Percentiles rank a stretch among this genome's conserved stretches.
phyloP scores from a whole-genome alignment of 1,140 invertebrate genomes.

The Pseudomyrmex flavicornis region DNA sequence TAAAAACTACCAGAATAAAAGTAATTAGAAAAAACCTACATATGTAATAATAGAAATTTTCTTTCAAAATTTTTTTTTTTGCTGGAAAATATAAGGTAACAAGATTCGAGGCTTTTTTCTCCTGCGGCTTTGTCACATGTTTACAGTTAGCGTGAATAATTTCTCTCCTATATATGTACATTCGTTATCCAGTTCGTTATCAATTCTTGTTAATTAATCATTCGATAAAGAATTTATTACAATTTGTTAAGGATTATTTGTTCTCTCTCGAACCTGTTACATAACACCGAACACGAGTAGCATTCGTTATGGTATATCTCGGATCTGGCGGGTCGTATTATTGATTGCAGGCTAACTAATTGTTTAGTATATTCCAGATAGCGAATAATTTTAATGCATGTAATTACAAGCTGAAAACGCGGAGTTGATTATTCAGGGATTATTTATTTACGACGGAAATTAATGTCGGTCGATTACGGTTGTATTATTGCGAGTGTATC shows the following conservation, averaged over 20 bases:
- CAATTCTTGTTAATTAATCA: background rate
- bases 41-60: no score
- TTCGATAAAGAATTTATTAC: background rate
- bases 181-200: background rate
- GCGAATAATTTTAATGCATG: slow-evolving; percentile 58
- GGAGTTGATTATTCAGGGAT: slow-evolving; percentile 57
- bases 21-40: no score
- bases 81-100: no score
- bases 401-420: slow-evolving; percentile 60
- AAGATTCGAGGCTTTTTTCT: no score
- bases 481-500: slow-evolving; percentile 49
- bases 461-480: slow-evolving; percentile 58
- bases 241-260: slow-evolving; percentile 45
- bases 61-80: no score
- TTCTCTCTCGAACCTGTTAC: slow-evolving; percentile 10
- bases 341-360: slow-evolving; percentile 48
- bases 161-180: background rate
- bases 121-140: no score
- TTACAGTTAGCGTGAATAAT: background rate
- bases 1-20: no score
- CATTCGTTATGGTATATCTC: slow-evolving; percentile 35
- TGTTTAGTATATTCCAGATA: slow-evolving; percentile 59
- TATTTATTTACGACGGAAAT: slow-evolving; percentile 60
- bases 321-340: slow-evolving; percentile 37
- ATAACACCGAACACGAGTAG: slow-evolving; percentile 33